Evolutionary conservation across 2,113 vertebrate genomes (phyloP).

Genomic region (Megaptera novaeangliae): DNA sequence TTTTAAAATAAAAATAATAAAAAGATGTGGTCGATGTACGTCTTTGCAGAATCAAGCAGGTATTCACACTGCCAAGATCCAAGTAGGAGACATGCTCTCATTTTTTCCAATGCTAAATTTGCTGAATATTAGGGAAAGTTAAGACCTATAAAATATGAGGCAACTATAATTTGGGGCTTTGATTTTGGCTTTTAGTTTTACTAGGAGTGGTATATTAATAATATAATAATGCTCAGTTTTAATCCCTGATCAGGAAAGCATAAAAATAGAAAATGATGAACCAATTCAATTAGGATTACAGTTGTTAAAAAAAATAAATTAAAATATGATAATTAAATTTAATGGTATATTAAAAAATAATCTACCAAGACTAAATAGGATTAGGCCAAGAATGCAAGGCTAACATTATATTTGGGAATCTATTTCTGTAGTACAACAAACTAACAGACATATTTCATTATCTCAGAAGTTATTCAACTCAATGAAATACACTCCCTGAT

Average conservation of each 20-base stretch:
- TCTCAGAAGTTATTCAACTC: not conserved
- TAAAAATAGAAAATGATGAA: not conserved
- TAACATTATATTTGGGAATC: not conserved
- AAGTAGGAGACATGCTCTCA: not conserved
- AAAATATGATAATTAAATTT: conserved; percentile 11
- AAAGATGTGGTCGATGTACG: accelerated
- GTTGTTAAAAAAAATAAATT: not conserved
- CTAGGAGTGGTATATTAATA: not conserved
- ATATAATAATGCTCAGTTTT: not conserved
- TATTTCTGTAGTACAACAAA: not conserved
- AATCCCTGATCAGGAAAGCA: not conserved
- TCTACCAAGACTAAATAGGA: not conserved
- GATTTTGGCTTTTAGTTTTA: not conserved
- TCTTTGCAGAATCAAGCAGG: not conserved
- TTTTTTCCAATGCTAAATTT: not conserved
- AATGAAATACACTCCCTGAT: not conserved
- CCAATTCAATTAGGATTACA: not conserved
- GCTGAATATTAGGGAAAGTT: not conserved
- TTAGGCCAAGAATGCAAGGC: not conserved
- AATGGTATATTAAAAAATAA: conserved; percentile 33
- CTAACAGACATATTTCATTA: not conserved
- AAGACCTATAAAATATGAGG: not conserved
- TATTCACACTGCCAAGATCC: accelerated
- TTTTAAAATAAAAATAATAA: not conserved
- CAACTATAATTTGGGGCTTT: not conserved